These are phyloP conservation scores for Aselliscus stoliczkanus DNA, from an alignment of 2,797 vertebrate species.

Conservation along the genomic window DNA sequence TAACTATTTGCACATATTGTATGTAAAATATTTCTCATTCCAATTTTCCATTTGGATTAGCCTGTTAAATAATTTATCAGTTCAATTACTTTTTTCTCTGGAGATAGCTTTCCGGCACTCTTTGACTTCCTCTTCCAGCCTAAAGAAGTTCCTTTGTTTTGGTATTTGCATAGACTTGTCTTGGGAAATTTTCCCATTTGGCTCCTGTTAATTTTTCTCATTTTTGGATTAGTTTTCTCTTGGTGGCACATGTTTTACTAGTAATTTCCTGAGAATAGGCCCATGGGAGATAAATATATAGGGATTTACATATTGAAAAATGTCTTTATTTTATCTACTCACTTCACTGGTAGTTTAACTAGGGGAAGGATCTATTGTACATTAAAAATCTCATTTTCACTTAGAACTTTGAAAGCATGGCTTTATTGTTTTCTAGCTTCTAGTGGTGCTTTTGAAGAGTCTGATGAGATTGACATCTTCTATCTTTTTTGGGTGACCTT, in stretches of 20 bases:
- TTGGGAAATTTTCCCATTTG: not conserved
- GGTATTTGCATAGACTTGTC: not conserved
- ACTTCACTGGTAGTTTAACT: not conserved
- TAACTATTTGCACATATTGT: not conserved
- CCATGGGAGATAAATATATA: not conserved
- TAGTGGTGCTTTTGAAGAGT: not conserved
- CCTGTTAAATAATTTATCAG: slow-evolving; percentile 8
- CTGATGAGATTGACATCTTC: not conserved
- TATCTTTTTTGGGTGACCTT: not conserved
- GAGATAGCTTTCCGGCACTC: not conserved
- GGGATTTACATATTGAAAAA: not conserved
- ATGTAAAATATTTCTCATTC: slow-evolving; percentile 6
- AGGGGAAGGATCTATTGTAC: not conserved
- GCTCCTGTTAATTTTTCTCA: not conserved
- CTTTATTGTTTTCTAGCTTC: not conserved
- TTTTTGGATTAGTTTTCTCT: not conserved
- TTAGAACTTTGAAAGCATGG: not conserved
- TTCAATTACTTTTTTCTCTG: not conserved
- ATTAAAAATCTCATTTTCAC: not conserved
- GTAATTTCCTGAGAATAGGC: not conserved
- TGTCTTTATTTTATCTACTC: not conserved
- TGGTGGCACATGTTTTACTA: not conserved
- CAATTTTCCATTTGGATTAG: not conserved
- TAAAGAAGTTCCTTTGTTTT: not conserved
- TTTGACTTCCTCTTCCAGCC: not conserved